Conservation (phyloP, 1,140 invertebrate genomes). For the Odontomachus brunneus region DNA sequence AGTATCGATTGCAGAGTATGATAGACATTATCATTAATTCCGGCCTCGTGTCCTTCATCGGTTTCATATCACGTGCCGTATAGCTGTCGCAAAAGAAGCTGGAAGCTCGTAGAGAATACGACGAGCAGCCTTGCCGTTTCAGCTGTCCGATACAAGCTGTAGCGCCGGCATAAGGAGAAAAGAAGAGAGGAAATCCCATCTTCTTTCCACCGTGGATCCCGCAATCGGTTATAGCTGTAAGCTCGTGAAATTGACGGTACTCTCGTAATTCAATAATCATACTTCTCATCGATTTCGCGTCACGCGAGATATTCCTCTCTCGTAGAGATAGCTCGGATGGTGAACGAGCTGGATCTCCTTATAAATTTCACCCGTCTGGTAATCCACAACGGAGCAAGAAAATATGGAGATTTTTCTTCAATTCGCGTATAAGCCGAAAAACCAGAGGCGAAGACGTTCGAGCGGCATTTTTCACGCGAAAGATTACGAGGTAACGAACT, state of each 20-base stretch:
- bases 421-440: background rate
- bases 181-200: constrained; percentile 30
- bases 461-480: background rate
- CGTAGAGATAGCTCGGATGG: background rate
- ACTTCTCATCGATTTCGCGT: constrained; percentile 57
- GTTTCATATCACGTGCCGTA: constrained; percentile 47
- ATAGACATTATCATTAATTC: constrained; percentile 56
- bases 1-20: constrained; percentile 27
- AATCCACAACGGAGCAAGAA: constrained; percentile 22
- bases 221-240: constrained; percentile 53
- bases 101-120: constrained; percentile 46
- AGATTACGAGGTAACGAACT: constrained; percentile 11
- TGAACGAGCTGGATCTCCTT: constrained; percentile 35
- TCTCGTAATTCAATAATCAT: constrained; percentile 57
- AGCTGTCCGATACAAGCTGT: constrained; percentile 49
- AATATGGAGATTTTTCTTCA: constrained; percentile 39
- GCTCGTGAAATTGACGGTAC: constrained; percentile 56
- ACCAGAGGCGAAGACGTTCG: background rate
- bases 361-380: constrained; percentile 22
- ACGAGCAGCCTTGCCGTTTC: constrained; percentile 21
- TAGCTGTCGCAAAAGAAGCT: constrained; percentile 4
- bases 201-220: constrained; percentile 16
- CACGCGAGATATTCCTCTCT: constrained; percentile 34
- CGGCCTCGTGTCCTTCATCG: constrained; percentile 38
- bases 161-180: background rate